Conservation (phyloP, 37 sponge, comb jelly and placozoan species). For the Petrosia ficiformis region DNA sequence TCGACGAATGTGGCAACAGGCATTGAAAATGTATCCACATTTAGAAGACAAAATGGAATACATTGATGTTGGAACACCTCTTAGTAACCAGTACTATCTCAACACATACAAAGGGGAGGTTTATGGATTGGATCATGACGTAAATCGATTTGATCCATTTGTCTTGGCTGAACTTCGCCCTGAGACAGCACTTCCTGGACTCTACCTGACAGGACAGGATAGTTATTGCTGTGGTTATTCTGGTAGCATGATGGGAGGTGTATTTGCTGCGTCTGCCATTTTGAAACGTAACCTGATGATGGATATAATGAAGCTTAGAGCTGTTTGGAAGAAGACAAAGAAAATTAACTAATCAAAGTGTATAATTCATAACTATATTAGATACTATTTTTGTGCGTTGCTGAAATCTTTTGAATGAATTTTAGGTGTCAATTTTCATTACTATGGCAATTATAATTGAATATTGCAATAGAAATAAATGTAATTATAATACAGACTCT, state of each 20-base stretch:
- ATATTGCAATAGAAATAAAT: too few relatives aligned
- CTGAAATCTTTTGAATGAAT: too few relatives aligned
- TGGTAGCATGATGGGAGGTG: constrained; percentile 79
- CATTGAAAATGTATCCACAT: constrained; percentile 73
- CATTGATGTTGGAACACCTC: constrained; percentile 86
- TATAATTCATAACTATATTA: too few relatives aligned
- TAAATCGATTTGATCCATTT: constrained; percentile 54
- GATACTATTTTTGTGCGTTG: too few relatives aligned
- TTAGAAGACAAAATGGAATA: constrained; percentile 82
- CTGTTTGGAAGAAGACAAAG: constrained; percentile 17
- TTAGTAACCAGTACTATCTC: constrained; percentile 81
- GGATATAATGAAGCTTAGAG: constrained; percentile 50
- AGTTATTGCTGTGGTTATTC: constrained; percentile 72
- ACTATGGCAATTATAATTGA: too few relatives aligned
- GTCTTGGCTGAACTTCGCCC: constrained; percentile 58
- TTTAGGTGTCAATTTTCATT: too few relatives aligned
- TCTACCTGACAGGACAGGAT: constrained; percentile 92
- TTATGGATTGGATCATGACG: constrained; percentile 85
- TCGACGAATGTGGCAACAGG: constrained; percentile 62
- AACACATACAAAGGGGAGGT: constrained; percentile 69
- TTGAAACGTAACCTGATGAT: constrained; percentile 71
- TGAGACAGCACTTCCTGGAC: constrained; percentile 64
- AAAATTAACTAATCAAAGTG: not conserved
- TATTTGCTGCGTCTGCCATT: constrained; percentile 70
- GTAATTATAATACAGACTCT: too few relatives aligned